Evolutionary conservation across 2,797 vertebrate species (phyloP), one percentile per base, ranked within the genome.

Genomic region (Acanthiza pusilla): DNA sequence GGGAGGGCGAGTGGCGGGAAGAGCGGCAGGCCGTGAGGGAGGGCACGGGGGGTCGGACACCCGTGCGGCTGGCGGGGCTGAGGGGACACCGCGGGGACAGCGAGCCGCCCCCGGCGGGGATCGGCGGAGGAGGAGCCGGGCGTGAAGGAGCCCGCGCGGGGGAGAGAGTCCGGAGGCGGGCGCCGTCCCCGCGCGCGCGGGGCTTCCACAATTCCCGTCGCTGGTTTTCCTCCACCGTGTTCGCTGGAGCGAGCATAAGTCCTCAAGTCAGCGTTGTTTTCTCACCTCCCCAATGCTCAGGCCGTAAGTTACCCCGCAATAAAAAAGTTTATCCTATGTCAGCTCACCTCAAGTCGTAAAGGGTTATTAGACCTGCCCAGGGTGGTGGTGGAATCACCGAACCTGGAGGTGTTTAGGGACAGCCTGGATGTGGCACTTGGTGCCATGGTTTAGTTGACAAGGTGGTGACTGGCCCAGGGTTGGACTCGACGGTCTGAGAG

Each of bases 11-110:
- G 50, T 48, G 43, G 81, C 70, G 81, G 61, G 81, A 66, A 48
- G 38, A 4, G 57, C 17, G 27, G 32, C 16, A 2, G 10, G 36
- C 3, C 18, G 36, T 32, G 72, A 67, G 71, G 62, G 79, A 15
- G 5, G 5, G 27, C 11, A 14, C 6, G 13, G 9, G 32, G 30
- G 12, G 1, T 9, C 5, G 7, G 40, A 8, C 1, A 22, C 9
- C 50, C n/a, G 57, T 2, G n/a, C 8, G 58, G 34, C 43, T 50
- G 61, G 21, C 30, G 32, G 51, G 26, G 26, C 51, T 19, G 43
- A 19, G 43, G 43, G 43, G 43, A 45, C 43, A 16, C 62, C 22
- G 29, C n/a, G 32, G 50, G 23, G 11, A n/a, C 40, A 20, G 34
- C 34, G 50, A 57, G 25, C 60, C 4, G 34, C 5, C 16, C 70